These are phyloP conservation scores for Junonia oenone DNA, from an alignment of 2,888 invertebrate genomes.

Conservation along the genomic window DNA sequence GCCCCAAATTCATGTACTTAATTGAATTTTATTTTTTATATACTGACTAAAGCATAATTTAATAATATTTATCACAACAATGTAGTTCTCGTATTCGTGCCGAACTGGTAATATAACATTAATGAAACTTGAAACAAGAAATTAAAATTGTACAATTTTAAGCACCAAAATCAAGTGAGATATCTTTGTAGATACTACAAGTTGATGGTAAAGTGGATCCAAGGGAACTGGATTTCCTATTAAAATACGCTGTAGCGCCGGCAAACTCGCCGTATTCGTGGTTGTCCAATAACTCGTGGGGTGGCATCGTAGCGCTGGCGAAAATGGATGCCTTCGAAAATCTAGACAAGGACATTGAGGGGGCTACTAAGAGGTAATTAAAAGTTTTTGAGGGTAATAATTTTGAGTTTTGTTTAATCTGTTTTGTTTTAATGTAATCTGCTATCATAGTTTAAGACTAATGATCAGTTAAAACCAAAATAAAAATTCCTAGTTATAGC, in stretches of 20 bases:
- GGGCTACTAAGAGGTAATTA: constrained; percentile 85
- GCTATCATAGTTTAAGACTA: no score
- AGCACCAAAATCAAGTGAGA: not conserved
- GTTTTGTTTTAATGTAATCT: no score
- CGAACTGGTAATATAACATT: no score
- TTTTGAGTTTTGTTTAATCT: no score
- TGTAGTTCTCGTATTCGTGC: no score
- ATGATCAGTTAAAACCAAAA: no score
- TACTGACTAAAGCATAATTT: no score
- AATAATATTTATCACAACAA: no score
- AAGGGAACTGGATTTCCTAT: constrained; percentile 90
- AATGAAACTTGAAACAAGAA: not conserved
- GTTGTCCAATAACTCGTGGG: constrained; percentile 88
- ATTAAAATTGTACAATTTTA: not conserved
- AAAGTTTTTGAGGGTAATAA: not conserved
- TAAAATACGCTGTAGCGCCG: constrained; percentile 90
- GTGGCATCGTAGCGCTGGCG: constrained; percentile 88
- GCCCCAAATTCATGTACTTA: no score
- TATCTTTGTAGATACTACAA: constrained; percentile 56
- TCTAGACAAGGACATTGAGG: constrained; percentile 94
- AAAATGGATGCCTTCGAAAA: constrained; percentile 89
- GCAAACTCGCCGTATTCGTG: constrained; percentile 90
- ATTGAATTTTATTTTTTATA: no score
- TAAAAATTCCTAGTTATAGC: no score
- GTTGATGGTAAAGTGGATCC: constrained; percentile 83